phyloP scores from a whole-genome alignment of 1,140 invertebrate species.

The Aphis craccivora region DNA sequence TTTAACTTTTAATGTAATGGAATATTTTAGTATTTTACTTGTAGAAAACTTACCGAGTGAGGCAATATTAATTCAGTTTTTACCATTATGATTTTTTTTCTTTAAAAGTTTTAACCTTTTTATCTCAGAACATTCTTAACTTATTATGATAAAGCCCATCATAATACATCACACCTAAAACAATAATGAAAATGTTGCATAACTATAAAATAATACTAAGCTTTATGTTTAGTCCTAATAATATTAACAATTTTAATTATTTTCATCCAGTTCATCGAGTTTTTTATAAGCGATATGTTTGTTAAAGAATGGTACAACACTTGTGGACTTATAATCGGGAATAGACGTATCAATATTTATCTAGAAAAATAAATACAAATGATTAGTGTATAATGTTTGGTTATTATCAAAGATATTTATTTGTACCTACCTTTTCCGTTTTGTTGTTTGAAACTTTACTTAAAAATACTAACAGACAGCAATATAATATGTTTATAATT shows the following conservation, averaged over 20 bases:
- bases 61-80: neutral
- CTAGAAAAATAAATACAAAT: neutral
- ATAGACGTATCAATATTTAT: neutral
- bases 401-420: neutral
- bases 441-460: neutral
- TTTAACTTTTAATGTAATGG: neutral
- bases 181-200: neutral
- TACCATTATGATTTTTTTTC: neutral
- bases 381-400: neutral
- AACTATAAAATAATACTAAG: neutral
- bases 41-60: neutral
- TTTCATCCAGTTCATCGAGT: conserved; percentile 4
- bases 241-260: neutral
- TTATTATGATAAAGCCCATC: too few relatives aligned
- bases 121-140: too few relatives aligned
- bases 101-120: neutral
- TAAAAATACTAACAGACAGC: conserved; percentile 57
- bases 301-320: neutral
- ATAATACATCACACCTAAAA: neutral
- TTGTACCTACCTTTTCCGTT: conserved; percentile 22
- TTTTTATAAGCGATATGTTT: conserved; percentile 10
- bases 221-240: neutral
- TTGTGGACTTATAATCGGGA: conserved; percentile 29
- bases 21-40: neutral
- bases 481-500: conserved; percentile 73